Percentiles rank a stretch among this genome's conserved stretches.
Evolutionary conservation across 1,140 invertebrate genomes (phyloP).

Genomic region (Camponotus pennsylvanicus): DNA sequence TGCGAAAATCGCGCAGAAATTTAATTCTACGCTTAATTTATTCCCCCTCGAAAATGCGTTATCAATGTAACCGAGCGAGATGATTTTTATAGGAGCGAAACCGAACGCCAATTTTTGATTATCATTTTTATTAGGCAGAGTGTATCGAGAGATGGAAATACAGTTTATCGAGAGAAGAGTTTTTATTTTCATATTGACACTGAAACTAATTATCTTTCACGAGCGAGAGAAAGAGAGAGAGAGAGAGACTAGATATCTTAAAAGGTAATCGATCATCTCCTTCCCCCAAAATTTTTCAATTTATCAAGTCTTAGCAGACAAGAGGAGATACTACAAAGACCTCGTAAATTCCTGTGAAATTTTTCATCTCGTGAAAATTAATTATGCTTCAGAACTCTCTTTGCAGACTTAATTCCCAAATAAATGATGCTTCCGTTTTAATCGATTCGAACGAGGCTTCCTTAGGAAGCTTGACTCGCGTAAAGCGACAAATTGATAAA

Average conservation of each 20-base stretch:
- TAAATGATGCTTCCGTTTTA: slow-evolving; percentile 43
- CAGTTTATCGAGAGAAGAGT: slow-evolving; percentile 4
- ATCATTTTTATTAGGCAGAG: not conserved
- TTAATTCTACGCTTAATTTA: slow-evolving; percentile 46
- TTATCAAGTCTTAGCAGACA: slow-evolving; percentile 57
- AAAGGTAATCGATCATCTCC: slow-evolving; percentile 32
- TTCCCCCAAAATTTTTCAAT: slow-evolving; percentile 21
- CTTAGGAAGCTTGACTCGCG: not conserved
- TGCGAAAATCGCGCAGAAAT: slow-evolving; percentile 46
- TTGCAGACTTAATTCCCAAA: slow-evolving; percentile 45
- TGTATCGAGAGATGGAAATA: not conserved
- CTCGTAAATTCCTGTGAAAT: slow-evolving; percentile 54
- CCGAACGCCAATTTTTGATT: not conserved
- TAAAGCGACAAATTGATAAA: not conserved
- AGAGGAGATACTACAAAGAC: slow-evolving; percentile 24
- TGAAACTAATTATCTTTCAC: slow-evolving; percentile 41
- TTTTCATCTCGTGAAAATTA: slow-evolving; percentile 48
- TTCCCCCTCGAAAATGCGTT: not conserved
- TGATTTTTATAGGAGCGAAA: not conserved
- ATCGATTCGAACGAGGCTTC: slow-evolving; percentile 27
- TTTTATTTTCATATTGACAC: not conserved
- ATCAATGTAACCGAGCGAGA: not conserved
- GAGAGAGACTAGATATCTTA: slow-evolving; percentile 10
- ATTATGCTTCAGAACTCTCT: slow-evolving; percentile 44
- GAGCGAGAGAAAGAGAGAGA: not conserved